Conservation (phyloP, 2,888 invertebrate genomes). For the Tetramorium bicarinatum region DNA sequence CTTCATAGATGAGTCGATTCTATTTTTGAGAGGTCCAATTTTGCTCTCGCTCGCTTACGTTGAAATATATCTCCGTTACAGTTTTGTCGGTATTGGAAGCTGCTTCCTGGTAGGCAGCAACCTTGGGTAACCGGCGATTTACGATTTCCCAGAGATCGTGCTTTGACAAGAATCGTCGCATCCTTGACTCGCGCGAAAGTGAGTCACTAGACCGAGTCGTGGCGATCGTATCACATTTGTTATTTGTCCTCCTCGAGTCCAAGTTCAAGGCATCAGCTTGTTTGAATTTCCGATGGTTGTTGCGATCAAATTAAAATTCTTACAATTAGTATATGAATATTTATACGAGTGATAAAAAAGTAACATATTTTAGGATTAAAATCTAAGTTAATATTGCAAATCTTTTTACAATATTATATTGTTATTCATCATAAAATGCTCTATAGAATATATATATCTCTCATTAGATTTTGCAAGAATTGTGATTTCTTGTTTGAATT, state of each 20-base stretch:
- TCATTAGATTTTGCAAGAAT: not conserved
- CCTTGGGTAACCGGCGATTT: conserved; percentile 47
- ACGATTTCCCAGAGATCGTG: conserved; percentile 36
- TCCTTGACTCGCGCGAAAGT: conserved; percentile 69
- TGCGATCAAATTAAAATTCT: not conserved
- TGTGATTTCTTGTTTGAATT: not conserved
- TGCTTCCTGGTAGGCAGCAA: not conserved
- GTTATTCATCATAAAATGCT: conserved; percentile 9
- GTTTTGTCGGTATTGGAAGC: not conserved
- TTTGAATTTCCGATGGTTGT: conserved; percentile 3
- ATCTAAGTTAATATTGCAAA: not conserved
- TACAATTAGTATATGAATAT: conserved; percentile 2
- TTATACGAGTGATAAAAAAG: conserved; percentile 7
- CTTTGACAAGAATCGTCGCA: conserved; percentile 58
- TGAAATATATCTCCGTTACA: conserved; percentile 2
- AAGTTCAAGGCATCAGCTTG: conserved; percentile 68
- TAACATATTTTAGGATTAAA: not conserved
- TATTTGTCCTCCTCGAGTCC: conserved; percentile 64
- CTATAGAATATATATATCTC: not conserved
- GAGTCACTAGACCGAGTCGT: conserved; percentile 66
- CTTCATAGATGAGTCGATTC: conserved; percentile 39
- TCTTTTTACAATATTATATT: not conserved
- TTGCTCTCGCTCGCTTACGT: not conserved
- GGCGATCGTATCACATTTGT: conserved; percentile 58
- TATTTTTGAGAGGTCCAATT: conserved; percentile 27